These are phyloP conservation scores for Mirza zaza DNA, from an alignment of 2,113 vertebrate species.

Conservation along the genomic window DNA sequence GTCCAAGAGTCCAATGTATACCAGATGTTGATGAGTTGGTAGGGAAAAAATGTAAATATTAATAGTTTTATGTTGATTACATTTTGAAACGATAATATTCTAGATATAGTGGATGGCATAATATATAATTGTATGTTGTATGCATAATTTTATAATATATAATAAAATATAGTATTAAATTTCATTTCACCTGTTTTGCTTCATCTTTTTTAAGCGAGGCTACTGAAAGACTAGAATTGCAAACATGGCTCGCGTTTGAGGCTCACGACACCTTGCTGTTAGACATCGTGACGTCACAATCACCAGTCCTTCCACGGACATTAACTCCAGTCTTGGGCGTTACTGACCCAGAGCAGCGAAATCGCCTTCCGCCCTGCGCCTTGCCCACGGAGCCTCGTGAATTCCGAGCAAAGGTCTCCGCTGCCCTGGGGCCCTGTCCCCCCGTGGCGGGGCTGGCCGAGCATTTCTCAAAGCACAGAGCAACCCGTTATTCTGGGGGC, in stretches of 20 bases:
- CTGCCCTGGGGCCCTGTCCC: too few relatives aligned
- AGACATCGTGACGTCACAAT: rapidly evolving
- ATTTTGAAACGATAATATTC: too few relatives aligned
- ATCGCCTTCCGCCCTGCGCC: rapidly evolving
- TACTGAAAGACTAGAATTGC: background rate
- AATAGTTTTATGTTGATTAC: background rate
- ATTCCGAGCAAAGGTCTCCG: background rate
- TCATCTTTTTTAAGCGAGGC: background rate
- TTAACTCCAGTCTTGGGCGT: background rate
- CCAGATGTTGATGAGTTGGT: background rate
- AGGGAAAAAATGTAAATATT: background rate
- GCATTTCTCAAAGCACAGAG: background rate
- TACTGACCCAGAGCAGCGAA: background rate
- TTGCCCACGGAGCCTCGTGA: rapidly evolving
- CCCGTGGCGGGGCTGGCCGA: rapidly evolving
- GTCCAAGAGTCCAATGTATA: rapidly evolving
- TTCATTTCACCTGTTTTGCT: background rate
- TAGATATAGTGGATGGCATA: background rate
- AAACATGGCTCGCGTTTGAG: background rate
- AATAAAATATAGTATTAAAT: background rate
- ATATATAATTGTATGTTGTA: background rate
- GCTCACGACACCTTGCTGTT: rapidly evolving
- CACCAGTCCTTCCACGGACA: rapidly evolving
- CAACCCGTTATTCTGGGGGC: too few relatives aligned
- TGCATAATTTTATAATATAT: background rate